Evolutionary conservation across 2,888 invertebrate species (phyloP).

Genomic region (Theretra japonica): DNA sequence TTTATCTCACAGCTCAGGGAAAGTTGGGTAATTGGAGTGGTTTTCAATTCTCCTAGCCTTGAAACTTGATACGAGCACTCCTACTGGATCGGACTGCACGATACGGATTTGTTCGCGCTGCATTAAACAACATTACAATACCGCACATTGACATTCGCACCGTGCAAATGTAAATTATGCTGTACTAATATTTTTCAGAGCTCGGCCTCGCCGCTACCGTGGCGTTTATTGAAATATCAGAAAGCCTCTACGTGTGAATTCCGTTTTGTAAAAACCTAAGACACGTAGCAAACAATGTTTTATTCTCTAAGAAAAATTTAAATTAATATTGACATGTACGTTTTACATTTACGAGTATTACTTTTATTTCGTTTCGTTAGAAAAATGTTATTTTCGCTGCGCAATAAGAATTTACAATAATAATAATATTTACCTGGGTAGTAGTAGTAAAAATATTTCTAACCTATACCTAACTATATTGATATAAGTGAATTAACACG

Average conservation of each 20-base stretch:
- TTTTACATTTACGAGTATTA: too few species aligned
- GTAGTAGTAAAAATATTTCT: too few species aligned
- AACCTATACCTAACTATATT: too few species aligned
- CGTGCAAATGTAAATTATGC: not conserved
- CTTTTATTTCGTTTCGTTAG: too few species aligned
- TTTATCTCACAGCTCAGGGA: conserved; percentile 44
- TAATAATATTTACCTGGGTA: too few species aligned
- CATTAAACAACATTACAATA: not conserved
- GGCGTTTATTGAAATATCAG: not conserved
- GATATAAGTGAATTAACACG: too few species aligned
- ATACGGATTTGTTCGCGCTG: not conserved
- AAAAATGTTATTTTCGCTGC: too few species aligned
- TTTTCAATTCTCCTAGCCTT: conserved; percentile 47
- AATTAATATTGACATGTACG: too few species aligned
- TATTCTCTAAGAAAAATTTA: not conserved
- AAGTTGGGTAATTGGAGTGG: conserved; percentile 51
- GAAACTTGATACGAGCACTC: conserved; percentile 42
- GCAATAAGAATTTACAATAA: too few species aligned
- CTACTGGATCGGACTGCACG: not conserved
- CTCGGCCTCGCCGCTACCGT: not conserved
- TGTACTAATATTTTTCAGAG: conserved; percentile 1
- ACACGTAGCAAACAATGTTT: not conserved
- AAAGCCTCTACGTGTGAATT: not conserved
- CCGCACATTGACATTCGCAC: not conserved
- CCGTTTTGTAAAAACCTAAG: not conserved